Evolutionary conservation across 1,140 invertebrate genomes (phyloP).

Genomic region (Scylla paramamosain): DNA sequence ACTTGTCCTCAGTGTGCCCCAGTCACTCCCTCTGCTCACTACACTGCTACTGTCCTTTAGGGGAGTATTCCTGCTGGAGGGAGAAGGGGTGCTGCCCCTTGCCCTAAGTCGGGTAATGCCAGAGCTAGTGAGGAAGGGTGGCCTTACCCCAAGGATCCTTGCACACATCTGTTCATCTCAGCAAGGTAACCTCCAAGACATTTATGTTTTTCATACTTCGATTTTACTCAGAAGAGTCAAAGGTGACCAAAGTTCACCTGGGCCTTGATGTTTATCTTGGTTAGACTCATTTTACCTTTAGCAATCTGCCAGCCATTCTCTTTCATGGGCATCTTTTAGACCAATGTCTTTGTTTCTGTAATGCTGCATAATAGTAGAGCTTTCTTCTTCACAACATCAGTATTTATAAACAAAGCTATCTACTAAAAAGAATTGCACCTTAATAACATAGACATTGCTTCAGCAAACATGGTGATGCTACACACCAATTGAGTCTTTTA

Average conservation of each 20-base stretch:
- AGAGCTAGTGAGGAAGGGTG: conserved; percentile 59
- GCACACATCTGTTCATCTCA: conserved; percentile 48
- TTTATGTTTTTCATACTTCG: neutral
- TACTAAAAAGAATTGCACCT: no score
- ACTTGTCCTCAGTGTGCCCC: conserved; percentile 49
- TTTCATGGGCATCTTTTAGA: no score
- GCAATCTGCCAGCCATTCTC: no score
- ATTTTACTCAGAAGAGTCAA: neutral
- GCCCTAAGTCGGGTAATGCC: conserved; percentile 55
- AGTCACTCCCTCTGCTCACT: conserved; percentile 62
- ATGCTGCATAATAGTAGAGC: no score
- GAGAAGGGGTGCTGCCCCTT: conserved; percentile 52
- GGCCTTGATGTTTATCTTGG: neutral
- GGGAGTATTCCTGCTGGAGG: conserved; percentile 58
- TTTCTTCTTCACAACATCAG: no score
- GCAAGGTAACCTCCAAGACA: conserved; percentile 49
- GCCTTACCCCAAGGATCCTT: conserved; percentile 47
- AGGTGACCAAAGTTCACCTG: neutral
- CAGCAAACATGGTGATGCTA: no score
- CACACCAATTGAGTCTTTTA: no score
- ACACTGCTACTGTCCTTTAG: conserved; percentile 54
- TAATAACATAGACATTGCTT: no score
- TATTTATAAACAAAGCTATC: no score
- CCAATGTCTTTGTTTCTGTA: no score
- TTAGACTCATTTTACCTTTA: no score